phyloP scores from a whole-genome alignment of 2,797 vertebrate genomes.

The Sphenodon punctatus region DNA sequence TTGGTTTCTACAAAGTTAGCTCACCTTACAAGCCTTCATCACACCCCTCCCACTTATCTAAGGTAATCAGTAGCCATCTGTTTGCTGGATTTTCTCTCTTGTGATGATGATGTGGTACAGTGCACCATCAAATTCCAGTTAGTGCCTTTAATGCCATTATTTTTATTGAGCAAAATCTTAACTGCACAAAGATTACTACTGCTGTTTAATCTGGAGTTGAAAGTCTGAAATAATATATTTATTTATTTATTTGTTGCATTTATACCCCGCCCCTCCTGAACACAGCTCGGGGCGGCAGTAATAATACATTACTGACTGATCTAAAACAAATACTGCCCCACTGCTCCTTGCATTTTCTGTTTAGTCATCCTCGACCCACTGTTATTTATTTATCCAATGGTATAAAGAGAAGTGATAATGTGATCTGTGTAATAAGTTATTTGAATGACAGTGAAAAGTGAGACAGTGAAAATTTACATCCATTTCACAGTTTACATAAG shows the following conservation, averaged over 20 bases:
- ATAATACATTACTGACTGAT: neutral
- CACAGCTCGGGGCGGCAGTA: no score
- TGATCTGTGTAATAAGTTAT: neutral
- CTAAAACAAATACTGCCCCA: neutral
- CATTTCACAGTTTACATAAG: neutral
- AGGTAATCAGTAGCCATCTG: neutral
- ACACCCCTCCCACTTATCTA: neutral
- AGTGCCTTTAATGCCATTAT: conserved; percentile 17
- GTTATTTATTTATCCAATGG: neutral
- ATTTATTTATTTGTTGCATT: no score
- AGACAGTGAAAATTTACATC: neutral
- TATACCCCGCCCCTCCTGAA: no score
- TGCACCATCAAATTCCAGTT: neutral
- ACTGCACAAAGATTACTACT: neutral
- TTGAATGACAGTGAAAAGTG: neutral
- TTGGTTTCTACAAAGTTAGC: neutral
- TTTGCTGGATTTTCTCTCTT: conserved; percentile 3
- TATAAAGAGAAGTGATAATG: neutral
- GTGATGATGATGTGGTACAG: neutral
- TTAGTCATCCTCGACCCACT: neutral
- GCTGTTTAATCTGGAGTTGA: neutral
- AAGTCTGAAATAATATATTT: neutral
- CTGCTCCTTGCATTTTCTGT: neutral
- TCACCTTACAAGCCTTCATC: neutral
- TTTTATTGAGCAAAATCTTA: conserved; percentile 26